These are phyloP conservation scores for Psilopogon haemacephalus DNA, from an alignment of 2,113 vertebrate genomes.

Conservation along the genomic window DNA sequence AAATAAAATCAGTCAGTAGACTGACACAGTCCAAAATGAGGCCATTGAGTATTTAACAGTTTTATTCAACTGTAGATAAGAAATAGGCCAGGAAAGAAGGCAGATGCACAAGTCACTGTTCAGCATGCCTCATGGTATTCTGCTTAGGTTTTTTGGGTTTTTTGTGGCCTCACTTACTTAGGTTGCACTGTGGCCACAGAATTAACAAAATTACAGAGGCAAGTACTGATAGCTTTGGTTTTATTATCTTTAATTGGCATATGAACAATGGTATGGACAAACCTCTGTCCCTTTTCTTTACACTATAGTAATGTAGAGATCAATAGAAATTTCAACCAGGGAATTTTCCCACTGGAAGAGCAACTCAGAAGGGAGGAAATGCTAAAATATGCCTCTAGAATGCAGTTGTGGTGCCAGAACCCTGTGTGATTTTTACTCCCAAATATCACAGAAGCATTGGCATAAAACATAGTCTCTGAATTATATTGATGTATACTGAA, in stretches of 20 bases:
- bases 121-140: not conserved
- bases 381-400: not conserved
- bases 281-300: not conserved
- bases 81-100: not conserved
- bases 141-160: not conserved
- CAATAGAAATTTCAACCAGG: not conserved
- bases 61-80: not conserved
- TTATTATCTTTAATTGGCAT: not conserved
- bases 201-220: not conserved
- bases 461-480: not conserved
- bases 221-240: not conserved
- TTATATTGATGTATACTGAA: not conserved
- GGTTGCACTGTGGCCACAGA: not conserved
- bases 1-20: not conserved
- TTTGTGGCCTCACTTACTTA: not conserved
- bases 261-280: not conserved
- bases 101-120: not conserved
- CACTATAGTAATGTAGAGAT: not conserved
- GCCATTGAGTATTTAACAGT: not conserved
- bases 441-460: not conserved
- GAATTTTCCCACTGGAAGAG: not conserved
- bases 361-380: not conserved
- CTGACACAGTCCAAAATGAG: not conserved
- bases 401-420: not conserved
- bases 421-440: not conserved